Evolutionary conservation across 2,888 invertebrate species (phyloP), one percentile per base, ranked within the genome.

Genomic region (Ichneumoninae sp.): DNA sequence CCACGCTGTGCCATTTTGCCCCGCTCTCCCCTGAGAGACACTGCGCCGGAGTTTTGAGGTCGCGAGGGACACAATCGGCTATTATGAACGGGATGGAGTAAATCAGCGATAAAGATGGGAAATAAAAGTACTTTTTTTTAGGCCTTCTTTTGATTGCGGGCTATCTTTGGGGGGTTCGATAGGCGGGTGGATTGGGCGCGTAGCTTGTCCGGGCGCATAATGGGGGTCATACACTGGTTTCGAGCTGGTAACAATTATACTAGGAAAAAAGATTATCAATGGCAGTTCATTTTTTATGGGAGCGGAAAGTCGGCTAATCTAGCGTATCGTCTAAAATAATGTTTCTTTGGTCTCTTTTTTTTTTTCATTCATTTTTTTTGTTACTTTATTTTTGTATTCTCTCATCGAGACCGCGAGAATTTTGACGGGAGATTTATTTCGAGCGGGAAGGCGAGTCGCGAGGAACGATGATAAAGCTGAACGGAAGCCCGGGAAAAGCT

Each of bases 381-480:
- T 3, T 47, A 19, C 8, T 13, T n/a, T 68, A 50, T 62, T 77
- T 62, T 52, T 70, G 47, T 50, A 40, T 68, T 74, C 47, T 50
- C 54, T 50, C 74, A 54, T 62, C 52, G 30, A 7, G 77, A 68
- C 50, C 54, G 16, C 70, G 19, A 16, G 75, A 76, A 57, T 69
- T 80, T 62, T 16, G 74, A 71, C 57, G 77, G 72, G 77, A 80
- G 80, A 70, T 81, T 84, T 75, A 81, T 84, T 81, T 70, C 74
- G 62, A 77, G 77, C 40, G 65, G 40, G 13, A 57, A 22, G 13
- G 60, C 10, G 57, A 70, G 75, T 74, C 71, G 83, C 65, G 62
- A 69, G 72, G 78, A 69, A 78, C 22, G 65, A 78, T 74, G 71
- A 82, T 72, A 60, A 76, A 82, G 52, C 69, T 70, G 10, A 57